phyloP scores from a whole-genome alignment of 2,888 invertebrate genomes.

The Amphipyra tragopoginis region DNA sequence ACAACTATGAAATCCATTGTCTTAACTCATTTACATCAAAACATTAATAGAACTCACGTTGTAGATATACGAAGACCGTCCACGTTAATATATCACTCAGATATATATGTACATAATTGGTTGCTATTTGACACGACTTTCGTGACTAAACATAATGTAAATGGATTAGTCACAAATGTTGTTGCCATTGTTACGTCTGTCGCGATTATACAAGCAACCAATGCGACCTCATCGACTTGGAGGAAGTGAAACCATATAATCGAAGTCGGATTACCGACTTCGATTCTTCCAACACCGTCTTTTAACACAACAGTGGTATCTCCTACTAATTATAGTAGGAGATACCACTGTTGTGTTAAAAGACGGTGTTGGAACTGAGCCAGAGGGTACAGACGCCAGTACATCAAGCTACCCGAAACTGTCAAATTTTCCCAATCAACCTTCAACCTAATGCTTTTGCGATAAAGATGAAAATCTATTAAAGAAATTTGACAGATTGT shows the following conservation, averaged over 20 bases:
- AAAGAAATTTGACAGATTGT: too few species aligned
- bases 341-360: slow-evolving; percentile 47
- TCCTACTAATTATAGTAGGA: slow-evolving; percentile 52
- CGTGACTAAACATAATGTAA: slow-evolving; percentile 70
- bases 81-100: slow-evolving; percentile 50
- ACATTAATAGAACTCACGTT: slow-evolving; percentile 31
- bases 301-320: slow-evolving; percentile 47
- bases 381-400: slow-evolving; percentile 64
- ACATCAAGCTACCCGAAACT: too few species aligned
- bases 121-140: slow-evolving; percentile 67
- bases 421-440: too few species aligned
- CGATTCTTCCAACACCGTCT: slow-evolving; percentile 56
- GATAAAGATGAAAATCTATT: too few species aligned
- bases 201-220: slow-evolving; percentile 61
- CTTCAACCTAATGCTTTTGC: too few species aligned
- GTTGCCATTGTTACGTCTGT: slow-evolving; percentile 67
- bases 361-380: slow-evolving; percentile 55
- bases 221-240: slow-evolving; percentile 33
- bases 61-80: slow-evolving; percentile 16
- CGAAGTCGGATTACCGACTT: too few species aligned
- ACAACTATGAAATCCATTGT: slow-evolving; percentile 41
- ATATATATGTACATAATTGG: slow-evolving; percentile 62
- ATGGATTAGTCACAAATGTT: slow-evolving; percentile 71
- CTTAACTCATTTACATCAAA: slow-evolving; percentile 41
- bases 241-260: slow-evolving; percentile 56